Conservation (phyloP, 2,888 invertebrate species). For the Panzeria rudis region DNA sequence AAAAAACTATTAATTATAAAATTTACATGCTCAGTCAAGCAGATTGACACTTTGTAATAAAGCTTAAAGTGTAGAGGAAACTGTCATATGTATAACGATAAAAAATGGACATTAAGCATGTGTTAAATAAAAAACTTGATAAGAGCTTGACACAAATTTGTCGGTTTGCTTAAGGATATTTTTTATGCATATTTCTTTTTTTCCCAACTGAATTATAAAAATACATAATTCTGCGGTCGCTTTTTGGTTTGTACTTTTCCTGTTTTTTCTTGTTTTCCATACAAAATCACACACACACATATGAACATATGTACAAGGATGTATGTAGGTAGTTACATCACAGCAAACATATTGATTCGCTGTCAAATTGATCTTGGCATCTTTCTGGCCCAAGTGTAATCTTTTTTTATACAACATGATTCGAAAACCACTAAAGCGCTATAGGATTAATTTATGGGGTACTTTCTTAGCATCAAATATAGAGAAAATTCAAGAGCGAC, state of each 20-base stretch:
- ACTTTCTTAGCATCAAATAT: too few relatives aligned
- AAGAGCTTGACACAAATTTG: not conserved
- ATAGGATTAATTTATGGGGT: too few relatives aligned
- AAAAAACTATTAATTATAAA: not conserved
- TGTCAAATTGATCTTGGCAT: not conserved
- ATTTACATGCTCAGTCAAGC: not conserved
- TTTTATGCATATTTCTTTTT: not conserved
- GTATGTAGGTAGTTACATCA: not conserved
- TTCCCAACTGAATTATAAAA: slow-evolving; percentile 19
- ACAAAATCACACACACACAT: not conserved
- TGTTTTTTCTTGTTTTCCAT: not conserved
- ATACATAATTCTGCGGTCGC: slow-evolving; percentile 50
- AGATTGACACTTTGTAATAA: not conserved
- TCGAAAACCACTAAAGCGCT: too few relatives aligned
- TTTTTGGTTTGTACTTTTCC: slow-evolving; percentile 17
- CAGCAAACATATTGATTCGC: not conserved
- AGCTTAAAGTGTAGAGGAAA: not conserved
- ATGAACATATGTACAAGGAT: not conserved
- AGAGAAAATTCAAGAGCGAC: too few relatives aligned
- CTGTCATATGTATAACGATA: not conserved
- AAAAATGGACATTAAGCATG: not conserved
- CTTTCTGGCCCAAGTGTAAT: too few relatives aligned
- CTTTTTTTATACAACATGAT: too few relatives aligned
- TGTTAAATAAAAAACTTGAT: not conserved
- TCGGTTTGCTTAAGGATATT: not conserved